A percentile compares a stretch with the other conserved stretches of the same genome.
phyloP scores from a whole-genome alignment of 2,113 vertebrate species.

The rat (Rattus norvegicus) region GRCr8 NC_086031.1:104345001-104345500 shows the following conservation, averaged over 20 bases:
- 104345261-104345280: neutral
- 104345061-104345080: neutral
- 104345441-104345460: too few relatives aligned
- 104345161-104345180: neutral
- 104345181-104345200: too few relatives aligned
- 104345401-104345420: too few relatives aligned
- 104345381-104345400: too few relatives aligned
- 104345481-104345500: too few relatives aligned
- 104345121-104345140: too few relatives aligned
- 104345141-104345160: neutral
- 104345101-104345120: neutral
- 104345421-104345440: too few relatives aligned
- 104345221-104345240: neutral
- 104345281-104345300: neutral
- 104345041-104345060: neutral
- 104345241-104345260: neutral
- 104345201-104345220: neutral
- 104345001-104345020: constrained; percentile 16
- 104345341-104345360: too few relatives aligned
- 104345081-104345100: neutral
- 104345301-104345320: neutral
- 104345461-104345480: too few relatives aligned
- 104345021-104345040: neutral
- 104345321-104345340: too few relatives aligned
- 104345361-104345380: too few relatives aligned